Evolutionary conservation across 1,140 invertebrate species (phyloP).

Genomic region (Agrypnia vestita): DNA sequence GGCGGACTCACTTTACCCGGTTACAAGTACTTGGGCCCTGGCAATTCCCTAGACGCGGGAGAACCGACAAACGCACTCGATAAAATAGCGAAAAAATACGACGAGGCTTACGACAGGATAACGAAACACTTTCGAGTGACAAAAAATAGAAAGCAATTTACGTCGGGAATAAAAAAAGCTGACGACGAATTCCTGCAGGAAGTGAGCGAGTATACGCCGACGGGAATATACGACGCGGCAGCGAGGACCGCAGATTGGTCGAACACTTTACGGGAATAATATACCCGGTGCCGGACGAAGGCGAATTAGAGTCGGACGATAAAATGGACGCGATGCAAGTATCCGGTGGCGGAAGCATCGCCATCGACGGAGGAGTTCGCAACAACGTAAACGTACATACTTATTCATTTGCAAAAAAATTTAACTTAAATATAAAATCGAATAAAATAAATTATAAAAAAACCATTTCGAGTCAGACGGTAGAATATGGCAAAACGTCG

Average conservation of each 20-base stretch:
- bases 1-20: background rate
- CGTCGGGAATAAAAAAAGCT: background rate
- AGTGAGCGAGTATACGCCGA: background rate
- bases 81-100: background rate
- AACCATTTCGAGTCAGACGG: too few relatives aligned
- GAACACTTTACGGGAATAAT: background rate
- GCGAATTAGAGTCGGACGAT: too few relatives aligned
- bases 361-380: too few relatives aligned
- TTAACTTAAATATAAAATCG: too few relatives aligned
- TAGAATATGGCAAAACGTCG: too few relatives aligned
- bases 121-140: background rate
- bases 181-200: background rate
- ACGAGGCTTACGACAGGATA: background rate
- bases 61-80: background rate
- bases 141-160: constrained; percentile 9
- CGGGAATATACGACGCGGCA: background rate
- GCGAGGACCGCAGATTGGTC: background rate
- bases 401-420: too few relatives aligned
- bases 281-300: background rate
- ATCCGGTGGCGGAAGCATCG: too few relatives aligned
- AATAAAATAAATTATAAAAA: too few relatives aligned
- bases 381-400: too few relatives aligned
- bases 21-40: background rate
- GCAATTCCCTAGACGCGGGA: background rate
- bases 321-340: too few relatives aligned